Evolutionary conservation across 2,888 invertebrate species (phyloP).

Genomic region (Chironomus tentans): DNA sequence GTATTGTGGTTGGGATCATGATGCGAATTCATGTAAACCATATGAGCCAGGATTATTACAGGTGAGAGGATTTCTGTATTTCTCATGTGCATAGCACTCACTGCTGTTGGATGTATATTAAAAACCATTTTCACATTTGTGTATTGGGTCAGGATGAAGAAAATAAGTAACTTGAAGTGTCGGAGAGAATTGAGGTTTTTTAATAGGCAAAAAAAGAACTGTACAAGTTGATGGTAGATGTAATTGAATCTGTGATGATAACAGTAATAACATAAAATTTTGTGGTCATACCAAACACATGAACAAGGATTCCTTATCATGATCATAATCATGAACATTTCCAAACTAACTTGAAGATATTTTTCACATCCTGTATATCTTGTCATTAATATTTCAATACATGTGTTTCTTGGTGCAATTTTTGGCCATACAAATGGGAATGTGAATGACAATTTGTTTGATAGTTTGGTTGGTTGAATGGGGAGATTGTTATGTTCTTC

Average conservation of each 20-base stretch:
- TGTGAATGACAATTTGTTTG: not conserved
- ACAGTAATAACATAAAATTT: no score
- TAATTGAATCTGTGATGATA: no score
- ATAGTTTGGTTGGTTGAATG: no score
- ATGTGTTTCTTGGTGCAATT: not conserved
- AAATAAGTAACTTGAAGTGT: no score
- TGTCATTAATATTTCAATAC: not conserved
- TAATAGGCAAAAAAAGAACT: no score
- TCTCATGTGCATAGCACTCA: slow-evolving; percentile 9
- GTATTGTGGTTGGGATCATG: slow-evolving; percentile 94
- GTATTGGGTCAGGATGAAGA: no score
- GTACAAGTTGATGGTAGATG: not conserved
- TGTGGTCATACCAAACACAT: not conserved
- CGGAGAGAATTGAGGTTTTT: no score
- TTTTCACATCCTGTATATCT: no score
- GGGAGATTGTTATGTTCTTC: no score
- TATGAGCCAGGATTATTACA: slow-evolving; percentile 67
- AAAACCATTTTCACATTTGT: not conserved
- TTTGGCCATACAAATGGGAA: not conserved
- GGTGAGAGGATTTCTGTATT: slow-evolving; percentile 28
- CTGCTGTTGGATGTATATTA: not conserved
- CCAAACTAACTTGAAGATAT: not conserved
- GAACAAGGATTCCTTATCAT: not conserved
- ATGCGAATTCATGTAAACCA: slow-evolving; percentile 75
- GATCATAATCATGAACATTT: not conserved